Evolutionary conservation across 2,888 invertebrate genomes (phyloP).

Genomic region (Drosophila acutilabella): DNA sequence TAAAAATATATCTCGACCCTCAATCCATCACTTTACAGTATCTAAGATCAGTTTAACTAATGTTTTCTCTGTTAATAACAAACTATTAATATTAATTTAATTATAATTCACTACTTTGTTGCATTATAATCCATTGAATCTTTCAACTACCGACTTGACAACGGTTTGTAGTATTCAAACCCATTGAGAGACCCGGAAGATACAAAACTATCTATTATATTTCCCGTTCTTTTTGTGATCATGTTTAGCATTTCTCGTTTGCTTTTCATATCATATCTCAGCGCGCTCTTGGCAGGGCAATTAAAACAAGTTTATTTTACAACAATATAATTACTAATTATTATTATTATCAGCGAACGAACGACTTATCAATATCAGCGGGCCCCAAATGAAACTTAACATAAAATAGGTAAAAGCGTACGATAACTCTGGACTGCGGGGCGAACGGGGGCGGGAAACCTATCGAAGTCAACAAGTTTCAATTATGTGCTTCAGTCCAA

Average conservation of each 20-base stretch:
- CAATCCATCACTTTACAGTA: no score
- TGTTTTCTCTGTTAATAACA: no score
- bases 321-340: constrained; percentile 82
- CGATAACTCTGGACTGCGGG: constrained; percentile 15
- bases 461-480: constrained; percentile 74
- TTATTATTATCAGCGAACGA: constrained; percentile 73
- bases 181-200: constrained; percentile 13
- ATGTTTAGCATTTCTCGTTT: constrained; percentile 41
- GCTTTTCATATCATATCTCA: constrained; percentile 54
- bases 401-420: constrained; percentile 63
- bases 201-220: constrained; percentile 14
- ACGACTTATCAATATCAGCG: constrained; percentile 68
- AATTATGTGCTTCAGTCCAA: constrained; percentile 71
- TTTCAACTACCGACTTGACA: not conserved
- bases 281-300: constrained; percentile 64
- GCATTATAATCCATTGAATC: not conserved
- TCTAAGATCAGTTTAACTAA: no score
- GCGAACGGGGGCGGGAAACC: constrained; percentile 18
- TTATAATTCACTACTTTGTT: no score
- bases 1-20: no score
- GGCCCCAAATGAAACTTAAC: constrained; percentile 75
- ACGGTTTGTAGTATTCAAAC: not conserved
- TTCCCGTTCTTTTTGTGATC: constrained; percentile 26
- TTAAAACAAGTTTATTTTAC: constrained; percentile 81
- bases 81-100: no score